Conservation (phyloP, 2,113 vertebrate genomes). For the Acrocephalus arundinaceus region DNA sequence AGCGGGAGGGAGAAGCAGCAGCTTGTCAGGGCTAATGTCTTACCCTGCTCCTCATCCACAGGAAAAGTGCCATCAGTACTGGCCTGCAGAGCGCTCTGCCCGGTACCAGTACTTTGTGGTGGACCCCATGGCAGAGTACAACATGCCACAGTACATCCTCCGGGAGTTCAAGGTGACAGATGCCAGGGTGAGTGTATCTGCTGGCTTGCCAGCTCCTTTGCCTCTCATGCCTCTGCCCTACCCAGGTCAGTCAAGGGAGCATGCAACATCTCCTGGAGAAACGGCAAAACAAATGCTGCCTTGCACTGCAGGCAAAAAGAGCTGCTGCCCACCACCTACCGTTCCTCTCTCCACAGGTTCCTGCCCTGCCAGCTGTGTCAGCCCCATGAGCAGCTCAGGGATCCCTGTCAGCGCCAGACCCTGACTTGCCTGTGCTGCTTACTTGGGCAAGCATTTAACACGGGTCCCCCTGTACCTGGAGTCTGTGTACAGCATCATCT, state of each 20-base stretch:
- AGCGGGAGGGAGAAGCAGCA: background rate
- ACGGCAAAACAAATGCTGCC: background rate
- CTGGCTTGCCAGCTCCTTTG: background rate
- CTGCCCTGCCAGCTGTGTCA: background rate
- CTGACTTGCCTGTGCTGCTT: background rate
- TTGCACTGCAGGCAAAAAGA: background rate
- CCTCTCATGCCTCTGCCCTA: background rate
- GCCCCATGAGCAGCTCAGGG: background rate
- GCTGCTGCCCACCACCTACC: background rate
- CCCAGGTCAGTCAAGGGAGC: background rate
- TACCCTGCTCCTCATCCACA: conserved; percentile 37
- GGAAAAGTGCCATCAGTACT: conserved; percentile 99
- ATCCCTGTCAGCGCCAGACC: background rate
- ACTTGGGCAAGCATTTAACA: background rate
- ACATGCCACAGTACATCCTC: conserved; percentile 99
- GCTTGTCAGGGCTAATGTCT: background rate
- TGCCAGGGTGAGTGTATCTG: conserved; percentile 82
- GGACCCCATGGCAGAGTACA: conserved; percentile 98
- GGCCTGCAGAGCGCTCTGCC: conserved; percentile 94
- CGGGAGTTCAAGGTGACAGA: conserved; percentile 97
- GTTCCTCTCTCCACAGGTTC: background rate
- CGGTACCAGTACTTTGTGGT: conserved; percentile 98
- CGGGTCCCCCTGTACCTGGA: background rate
- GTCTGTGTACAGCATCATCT: background rate
- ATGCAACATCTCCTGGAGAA: background rate